phyloP scores from a whole-genome alignment of 1,140 invertebrate species.

The Heliothis virescens region DNA sequence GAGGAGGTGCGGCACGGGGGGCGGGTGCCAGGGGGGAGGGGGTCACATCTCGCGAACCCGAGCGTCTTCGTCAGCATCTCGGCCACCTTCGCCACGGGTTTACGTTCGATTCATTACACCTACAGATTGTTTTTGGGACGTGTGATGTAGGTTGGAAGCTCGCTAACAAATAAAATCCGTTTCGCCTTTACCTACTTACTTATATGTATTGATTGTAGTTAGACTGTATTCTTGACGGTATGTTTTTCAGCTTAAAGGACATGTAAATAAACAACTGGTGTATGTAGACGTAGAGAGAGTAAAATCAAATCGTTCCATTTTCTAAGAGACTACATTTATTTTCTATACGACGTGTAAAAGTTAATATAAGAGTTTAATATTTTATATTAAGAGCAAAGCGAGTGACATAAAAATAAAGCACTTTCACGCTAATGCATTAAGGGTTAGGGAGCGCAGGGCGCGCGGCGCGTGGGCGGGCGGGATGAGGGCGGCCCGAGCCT shows the following conservation, averaged over 20 bases:
- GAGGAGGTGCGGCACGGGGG: constrained; percentile 24
- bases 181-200: not conserved
- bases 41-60: constrained; percentile 59
- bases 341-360: too few relatives aligned
- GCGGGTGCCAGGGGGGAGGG: constrained; percentile 35
- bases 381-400: not conserved
- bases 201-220: too few relatives aligned
- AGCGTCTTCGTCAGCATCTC: constrained; percentile 49
- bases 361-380: not conserved
- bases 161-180: not conserved
- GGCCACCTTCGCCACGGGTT: constrained; percentile 32
- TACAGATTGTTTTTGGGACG: constrained; percentile 56
- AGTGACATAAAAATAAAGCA: constrained; percentile 17
- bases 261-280: too few relatives aligned
- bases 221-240: too few relatives aligned
- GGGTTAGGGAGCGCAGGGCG: constrained; percentile 20
- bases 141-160: not conserved
- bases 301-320: not conserved
- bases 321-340: too few relatives aligned
- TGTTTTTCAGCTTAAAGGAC: too few relatives aligned
- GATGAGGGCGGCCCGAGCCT: constrained; percentile 13
- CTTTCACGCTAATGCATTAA: constrained; percentile 42
- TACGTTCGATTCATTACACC: constrained; percentile 60
- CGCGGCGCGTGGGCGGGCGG: constrained; percentile 29
- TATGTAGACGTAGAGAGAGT: too few relatives aligned